A percentile compares a stretch with the other conserved stretches of the same genome.
These are phyloP conservation scores for Amiota communis DNA, from an alignment of 2,888 invertebrate genomes.

Conservation along the genomic window DNA sequence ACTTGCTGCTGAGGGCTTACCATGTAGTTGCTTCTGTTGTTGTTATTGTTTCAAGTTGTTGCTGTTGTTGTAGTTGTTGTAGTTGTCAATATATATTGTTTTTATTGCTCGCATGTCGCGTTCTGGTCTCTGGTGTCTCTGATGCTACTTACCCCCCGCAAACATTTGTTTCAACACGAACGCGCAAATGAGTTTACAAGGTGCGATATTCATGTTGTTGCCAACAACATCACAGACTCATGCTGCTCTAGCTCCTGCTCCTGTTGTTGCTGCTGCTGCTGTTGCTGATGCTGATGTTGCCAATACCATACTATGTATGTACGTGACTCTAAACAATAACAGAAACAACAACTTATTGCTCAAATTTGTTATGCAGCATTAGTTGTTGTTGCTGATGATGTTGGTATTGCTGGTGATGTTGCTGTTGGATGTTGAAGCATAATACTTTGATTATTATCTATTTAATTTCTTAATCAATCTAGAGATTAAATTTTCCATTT, in stretches of 20 bases:
- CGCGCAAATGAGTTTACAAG: constrained; percentile 73
- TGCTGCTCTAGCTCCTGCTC: constrained; percentile 43
- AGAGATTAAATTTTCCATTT: constrained; percentile 13
- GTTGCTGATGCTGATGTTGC: background rate
- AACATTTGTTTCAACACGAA: constrained; percentile 73
- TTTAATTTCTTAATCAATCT: background rate
- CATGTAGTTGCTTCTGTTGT: constrained; percentile 34
- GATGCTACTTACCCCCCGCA: constrained; percentile 58
- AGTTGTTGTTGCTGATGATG: constrained; percentile 30
- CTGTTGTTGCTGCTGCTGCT: constrained; percentile 45
- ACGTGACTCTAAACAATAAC: constrained; percentile 30
- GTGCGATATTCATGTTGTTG: constrained; percentile 67
- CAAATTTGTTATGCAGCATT: constrained; percentile 52
- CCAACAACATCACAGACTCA: constrained; percentile 25
- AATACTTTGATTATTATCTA: no score
- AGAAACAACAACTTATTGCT: constrained; percentile 59
- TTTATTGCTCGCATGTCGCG: constrained; percentile 36
- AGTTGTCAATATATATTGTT: constrained; percentile 25
- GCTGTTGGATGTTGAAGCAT: background rate
- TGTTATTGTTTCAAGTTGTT: background rate
- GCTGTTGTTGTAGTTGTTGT: constrained; percentile 10
- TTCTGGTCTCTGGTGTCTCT: background rate
- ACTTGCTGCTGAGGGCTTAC: constrained; percentile 32
- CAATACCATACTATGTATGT: no score
- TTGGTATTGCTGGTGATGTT: constrained; percentile 15